Percentiles rank a stretch among this genome's conserved stretches.
Conservation (phyloP, 2,888 invertebrate species). For the Lasiommata megera region DNA sequence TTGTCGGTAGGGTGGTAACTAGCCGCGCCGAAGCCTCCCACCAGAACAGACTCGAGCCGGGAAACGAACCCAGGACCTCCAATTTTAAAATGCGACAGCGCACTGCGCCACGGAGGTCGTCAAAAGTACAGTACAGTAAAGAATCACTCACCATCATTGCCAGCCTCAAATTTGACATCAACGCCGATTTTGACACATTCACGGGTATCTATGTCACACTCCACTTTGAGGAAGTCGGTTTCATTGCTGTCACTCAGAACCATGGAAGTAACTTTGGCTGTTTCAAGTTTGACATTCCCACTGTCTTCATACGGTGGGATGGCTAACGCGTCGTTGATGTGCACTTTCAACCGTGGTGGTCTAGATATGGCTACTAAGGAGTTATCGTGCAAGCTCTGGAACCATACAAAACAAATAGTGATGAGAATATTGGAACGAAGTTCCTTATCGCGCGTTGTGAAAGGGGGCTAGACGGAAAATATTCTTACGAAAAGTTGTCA, state of each 20-base stretch:
- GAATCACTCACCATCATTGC: not conserved
- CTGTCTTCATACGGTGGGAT: slow-evolving; percentile 34
- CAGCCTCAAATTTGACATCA: not conserved
- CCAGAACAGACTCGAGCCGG: no score
- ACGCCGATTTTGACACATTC: not conserved
- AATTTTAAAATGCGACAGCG: no score
- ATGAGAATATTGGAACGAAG: no score
- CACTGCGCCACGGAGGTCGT: no score
- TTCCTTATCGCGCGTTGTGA: no score
- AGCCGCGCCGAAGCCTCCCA: no score
- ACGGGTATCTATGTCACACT: not conserved
- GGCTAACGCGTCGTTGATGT: slow-evolving; percentile 31
- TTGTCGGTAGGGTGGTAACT: no score
- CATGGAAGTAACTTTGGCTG: slow-evolving; percentile 6
- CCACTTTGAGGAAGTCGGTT: not conserved
- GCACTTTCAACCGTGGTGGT: slow-evolving; percentile 45
- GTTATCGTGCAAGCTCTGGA: slow-evolving; percentile 55
- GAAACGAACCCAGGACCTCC: no score
- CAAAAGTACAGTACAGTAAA: no score
- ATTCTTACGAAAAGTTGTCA: no score
- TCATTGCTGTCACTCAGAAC: not conserved
- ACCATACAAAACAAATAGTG: no score
- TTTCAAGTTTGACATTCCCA: slow-evolving; percentile 21
- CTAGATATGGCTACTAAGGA: slow-evolving; percentile 52
- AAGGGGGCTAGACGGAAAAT: no score